A percentile compares a stretch with the other conserved stretches of the same genome.
These are phyloP conservation scores for Polydrusus pterygomalis DNA, from an alignment of 2,888 invertebrate genomes.

Conservation along the genomic window DNA sequence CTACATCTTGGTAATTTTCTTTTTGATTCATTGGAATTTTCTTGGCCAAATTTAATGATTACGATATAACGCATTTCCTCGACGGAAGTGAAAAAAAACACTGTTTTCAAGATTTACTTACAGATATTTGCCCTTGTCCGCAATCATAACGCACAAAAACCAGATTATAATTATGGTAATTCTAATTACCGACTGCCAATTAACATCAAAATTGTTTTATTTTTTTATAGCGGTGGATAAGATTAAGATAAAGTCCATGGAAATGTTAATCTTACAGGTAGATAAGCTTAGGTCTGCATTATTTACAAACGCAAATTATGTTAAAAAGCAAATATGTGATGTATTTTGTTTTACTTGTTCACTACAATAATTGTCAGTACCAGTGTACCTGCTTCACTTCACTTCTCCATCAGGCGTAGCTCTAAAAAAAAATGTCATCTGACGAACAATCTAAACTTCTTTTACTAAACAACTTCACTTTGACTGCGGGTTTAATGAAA, in stretches of 20 bases:
- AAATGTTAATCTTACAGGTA: background rate
- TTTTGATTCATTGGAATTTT: no score
- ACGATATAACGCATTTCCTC: no score
- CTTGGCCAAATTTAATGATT: no score
- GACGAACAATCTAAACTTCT: no score
- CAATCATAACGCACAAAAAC: background rate
- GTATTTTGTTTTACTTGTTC: background rate
- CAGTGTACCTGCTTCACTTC: no score
- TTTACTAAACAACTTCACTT: no score
- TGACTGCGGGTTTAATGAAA: no score
- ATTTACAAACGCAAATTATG: background rate
- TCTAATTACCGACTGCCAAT: background rate
- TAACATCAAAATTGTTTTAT: background rate
- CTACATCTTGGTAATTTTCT: no score
- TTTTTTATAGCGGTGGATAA: background rate
- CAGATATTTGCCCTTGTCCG: background rate
- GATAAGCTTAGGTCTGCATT: background rate
- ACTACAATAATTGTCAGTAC: no score
- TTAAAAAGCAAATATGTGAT: background rate
- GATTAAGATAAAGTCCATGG: background rate
- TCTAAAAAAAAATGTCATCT: no score
- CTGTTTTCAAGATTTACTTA: slow-evolving; percentile 2
- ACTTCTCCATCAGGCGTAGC: no score
- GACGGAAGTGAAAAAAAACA: no score
- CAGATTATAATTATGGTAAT: background rate